Evolutionary conservation across 1,140 invertebrate species (phyloP).

Genomic region (Wiebesia pumilae): DNA sequence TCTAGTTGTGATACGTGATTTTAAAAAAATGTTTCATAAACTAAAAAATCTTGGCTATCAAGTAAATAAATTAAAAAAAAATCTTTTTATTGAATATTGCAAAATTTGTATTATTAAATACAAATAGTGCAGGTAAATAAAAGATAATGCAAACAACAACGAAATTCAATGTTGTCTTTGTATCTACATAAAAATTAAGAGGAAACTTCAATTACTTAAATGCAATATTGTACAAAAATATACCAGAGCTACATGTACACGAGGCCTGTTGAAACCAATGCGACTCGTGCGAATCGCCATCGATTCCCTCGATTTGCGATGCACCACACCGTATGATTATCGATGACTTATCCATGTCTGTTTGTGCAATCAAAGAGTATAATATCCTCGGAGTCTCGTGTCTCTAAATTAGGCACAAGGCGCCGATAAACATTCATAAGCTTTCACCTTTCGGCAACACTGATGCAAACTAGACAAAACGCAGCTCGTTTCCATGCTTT

Average conservation of each 20-base stretch:
- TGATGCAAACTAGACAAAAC: constrained; percentile 41
- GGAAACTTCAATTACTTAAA: constrained; percentile 32
- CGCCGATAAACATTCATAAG: constrained; percentile 36
- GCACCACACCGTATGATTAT: background rate
- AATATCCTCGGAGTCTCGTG: background rate
- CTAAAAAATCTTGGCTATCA: too few relatives aligned
- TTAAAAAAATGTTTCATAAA: too few relatives aligned
- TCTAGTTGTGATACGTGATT: too few relatives aligned
- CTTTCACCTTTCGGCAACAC: background rate
- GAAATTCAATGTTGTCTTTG: background rate
- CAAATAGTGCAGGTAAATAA: background rate
- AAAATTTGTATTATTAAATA: background rate
- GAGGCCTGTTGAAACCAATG: background rate
- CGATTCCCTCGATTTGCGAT: constrained; percentile 22
- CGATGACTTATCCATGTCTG: constrained; percentile 20
- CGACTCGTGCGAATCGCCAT: constrained; percentile 12
- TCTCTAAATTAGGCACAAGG: background rate
- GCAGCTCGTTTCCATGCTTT: constrained; percentile 52
- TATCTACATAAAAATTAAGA: background rate
- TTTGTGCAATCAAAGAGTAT: background rate
- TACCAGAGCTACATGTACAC: background rate
- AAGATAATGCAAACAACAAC: background rate
- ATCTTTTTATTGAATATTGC: background rate
- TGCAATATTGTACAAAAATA: background rate
- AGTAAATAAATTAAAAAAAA: background rate